A percentile compares a stretch with the other conserved stretches of the same genome.
These are phyloP conservation scores for Nilaparvata lugens DNA, from an alignment of 1,140 invertebrate genomes.

Conservation along the genomic window DNA sequence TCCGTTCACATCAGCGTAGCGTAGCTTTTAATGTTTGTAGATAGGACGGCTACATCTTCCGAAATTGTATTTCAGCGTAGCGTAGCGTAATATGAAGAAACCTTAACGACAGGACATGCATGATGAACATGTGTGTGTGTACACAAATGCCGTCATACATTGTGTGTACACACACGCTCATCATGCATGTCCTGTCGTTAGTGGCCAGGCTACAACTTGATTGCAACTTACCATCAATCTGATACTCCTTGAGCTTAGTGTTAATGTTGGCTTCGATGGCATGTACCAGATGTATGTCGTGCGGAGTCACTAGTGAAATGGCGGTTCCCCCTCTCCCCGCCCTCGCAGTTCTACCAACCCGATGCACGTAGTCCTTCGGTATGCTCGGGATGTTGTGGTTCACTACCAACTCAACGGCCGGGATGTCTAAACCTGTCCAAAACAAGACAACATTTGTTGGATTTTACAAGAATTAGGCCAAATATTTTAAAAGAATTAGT, in stretches of 20 bases:
- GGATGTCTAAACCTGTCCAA: constrained; percentile 69
- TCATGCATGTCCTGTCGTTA: too few relatives aligned
- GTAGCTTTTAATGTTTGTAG: too few relatives aligned
- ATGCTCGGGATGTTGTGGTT: constrained; percentile 87
- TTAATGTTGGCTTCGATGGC: constrained; percentile 79
- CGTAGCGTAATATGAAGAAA: neutral
- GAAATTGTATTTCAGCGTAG: neutral
- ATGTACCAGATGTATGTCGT: constrained; percentile 73
- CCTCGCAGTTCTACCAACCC: constrained; percentile 92
- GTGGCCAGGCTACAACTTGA: too few relatives aligned
- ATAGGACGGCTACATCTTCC: neutral
- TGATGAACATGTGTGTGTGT: too few relatives aligned
- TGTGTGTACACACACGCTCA: too few relatives aligned
- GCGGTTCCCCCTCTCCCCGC: constrained; percentile 79
- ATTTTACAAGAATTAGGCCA: too few relatives aligned
- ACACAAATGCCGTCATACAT: neutral
- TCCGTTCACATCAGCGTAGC: too few relatives aligned
- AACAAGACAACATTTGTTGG: too few relatives aligned
- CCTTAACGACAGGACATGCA: too few relatives aligned
- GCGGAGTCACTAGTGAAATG: constrained; percentile 83
- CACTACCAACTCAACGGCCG: constrained; percentile 82
- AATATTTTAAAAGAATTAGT: too few relatives aligned
- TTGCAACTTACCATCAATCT: constrained; percentile 60
- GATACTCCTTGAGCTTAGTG: constrained; percentile 74
- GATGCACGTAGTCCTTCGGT: constrained; percentile 91